These are phyloP conservation scores for Epizoanthus stellaris DNA, from an alignment of 92 coral and sea anemone species.

Conservation along the genomic window DNA sequence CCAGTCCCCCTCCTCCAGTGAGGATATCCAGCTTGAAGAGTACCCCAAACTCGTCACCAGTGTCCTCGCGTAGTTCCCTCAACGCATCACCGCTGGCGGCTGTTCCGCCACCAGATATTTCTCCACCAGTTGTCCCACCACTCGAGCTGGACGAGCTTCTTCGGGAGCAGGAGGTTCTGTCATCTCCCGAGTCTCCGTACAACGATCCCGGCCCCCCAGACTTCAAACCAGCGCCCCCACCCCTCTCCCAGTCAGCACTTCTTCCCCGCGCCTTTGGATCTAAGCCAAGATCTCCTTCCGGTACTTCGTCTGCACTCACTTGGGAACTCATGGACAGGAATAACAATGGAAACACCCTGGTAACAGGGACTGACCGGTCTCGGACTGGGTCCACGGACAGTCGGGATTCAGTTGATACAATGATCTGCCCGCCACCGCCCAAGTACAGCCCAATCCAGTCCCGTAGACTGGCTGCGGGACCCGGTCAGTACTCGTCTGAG, in stretches of 20 bases:
- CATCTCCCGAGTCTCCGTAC: slow-evolving; percentile 14
- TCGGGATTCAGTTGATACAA: slow-evolving; percentile 23
- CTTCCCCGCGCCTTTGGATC: slow-evolving; percentile 10
- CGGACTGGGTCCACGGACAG: not conserved
- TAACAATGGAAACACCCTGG: not conserved
- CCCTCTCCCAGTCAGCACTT: slow-evolving; percentile 40
- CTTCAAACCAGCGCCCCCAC: slow-evolving; percentile 62
- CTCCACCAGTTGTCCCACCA: slow-evolving; percentile 17
- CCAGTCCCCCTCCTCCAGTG: slow-evolving; percentile 32
- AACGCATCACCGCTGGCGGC: not conserved
- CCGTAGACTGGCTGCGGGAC: not conserved
- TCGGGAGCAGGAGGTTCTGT: not conserved
- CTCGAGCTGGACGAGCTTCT: slow-evolving; percentile 1
- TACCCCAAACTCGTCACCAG: slow-evolving; percentile 1
- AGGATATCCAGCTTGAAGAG: slow-evolving; percentile 33
- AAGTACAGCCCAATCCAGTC: slow-evolving; percentile 28
- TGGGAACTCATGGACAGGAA: slow-evolving; percentile 27
- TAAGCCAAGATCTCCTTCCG: slow-evolving; percentile 8
- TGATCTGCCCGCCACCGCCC: slow-evolving; percentile 46
- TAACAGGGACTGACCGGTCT: not conserved
- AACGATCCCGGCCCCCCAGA: slow-evolving; percentile 34
- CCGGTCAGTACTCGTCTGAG: not conserved
- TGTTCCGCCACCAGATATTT: not conserved
- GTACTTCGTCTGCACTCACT: not conserved
- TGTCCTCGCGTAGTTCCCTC: slow-evolving; percentile 18